Evolutionary conservation across 30 jellyfish, hydroid and myxozoan species (phyloP).

Genomic region (Pseudorhiza aurosa): DNA sequence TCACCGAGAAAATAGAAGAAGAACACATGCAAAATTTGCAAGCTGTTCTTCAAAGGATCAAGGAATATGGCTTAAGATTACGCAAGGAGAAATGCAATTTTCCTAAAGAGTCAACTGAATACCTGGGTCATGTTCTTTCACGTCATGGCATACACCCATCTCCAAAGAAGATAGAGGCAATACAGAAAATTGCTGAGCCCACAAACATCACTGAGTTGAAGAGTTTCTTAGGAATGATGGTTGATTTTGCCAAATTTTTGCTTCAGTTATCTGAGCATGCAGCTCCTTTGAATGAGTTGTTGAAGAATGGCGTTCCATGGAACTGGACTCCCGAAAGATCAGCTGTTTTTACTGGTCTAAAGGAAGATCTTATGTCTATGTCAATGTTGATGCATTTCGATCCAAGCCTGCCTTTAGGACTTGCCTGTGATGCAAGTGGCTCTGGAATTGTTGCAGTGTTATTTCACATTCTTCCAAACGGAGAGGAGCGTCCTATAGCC

Average conservation of each 20-base stretch:
- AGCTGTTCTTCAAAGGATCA: conserved; percentile 50
- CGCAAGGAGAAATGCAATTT: conserved; percentile 70
- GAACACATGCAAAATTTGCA: conserved; percentile 62
- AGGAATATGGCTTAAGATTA: conserved; percentile 57
- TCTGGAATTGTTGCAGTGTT: conserved; percentile 72
- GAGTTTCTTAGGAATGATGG: conserved; percentile 51
- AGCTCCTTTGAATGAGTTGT: conserved; percentile 64
- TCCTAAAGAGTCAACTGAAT: conserved; percentile 63
- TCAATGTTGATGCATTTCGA: conserved; percentile 63
- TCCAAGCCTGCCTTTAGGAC: conserved; percentile 55
- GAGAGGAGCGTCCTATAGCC: conserved; percentile 65
- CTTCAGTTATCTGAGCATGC: conserved; percentile 73
- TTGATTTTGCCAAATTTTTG: conserved; percentile 53
- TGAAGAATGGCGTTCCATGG: conserved; percentile 61
- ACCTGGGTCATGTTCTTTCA: conserved; percentile 68
- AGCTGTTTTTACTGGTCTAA: conserved; percentile 53
- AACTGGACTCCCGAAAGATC: conserved; percentile 42
- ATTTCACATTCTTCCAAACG: conserved; percentile 45
- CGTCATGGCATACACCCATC: conserved; percentile 58
- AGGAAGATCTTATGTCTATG: conserved; percentile 54
- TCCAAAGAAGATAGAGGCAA: conserved; percentile 43
- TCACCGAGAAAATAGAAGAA: conserved; percentile 39
- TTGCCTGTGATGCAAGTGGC: conserved; percentile 73
- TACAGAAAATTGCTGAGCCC: conserved; percentile 52
- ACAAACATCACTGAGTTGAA: conserved; percentile 63